Conservation (phyloP, 2,797 vertebrate species). For the Chelmon rostratus region DNA sequence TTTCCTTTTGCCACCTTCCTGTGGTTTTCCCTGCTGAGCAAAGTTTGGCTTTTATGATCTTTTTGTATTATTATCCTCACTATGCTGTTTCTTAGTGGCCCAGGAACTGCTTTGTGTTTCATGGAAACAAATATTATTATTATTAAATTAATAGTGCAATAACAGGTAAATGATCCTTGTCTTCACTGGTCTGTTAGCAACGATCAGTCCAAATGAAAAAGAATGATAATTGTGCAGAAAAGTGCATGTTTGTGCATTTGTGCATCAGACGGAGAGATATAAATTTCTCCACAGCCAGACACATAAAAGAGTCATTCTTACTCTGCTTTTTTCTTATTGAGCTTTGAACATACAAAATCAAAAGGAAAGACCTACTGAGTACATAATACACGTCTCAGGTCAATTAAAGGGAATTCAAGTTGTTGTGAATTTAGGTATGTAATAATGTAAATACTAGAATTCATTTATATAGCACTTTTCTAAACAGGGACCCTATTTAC, state of each 20-base stretch:
- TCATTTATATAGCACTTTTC: background rate
- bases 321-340: slow-evolving; percentile 1
- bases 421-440: background rate
- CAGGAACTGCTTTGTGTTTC: background rate
- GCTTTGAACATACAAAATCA: background rate
- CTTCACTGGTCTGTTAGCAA: background rate
- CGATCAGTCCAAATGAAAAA: background rate
- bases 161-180: background rate
- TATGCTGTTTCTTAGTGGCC: background rate
- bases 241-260: too few relatives aligned
- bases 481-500: too few relatives aligned
- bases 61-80: background rate
- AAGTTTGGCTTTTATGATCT: background rate
- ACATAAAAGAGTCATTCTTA: background rate
- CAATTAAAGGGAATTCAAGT: too few relatives aligned
- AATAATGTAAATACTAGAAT: background rate
- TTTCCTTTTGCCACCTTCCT: slow-evolving; percentile 33
- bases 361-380: background rate
- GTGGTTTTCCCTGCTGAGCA: slow-evolving; percentile 13
- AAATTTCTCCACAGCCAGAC: background rate
- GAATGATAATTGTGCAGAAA: background rate
- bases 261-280: background rate
- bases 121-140: background rate
- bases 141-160: background rate
- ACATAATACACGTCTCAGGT: too few relatives aligned